Evolutionary conservation across 2,113 vertebrate genomes (phyloP).

Genomic region (Tachysurus vachellii): DNA sequence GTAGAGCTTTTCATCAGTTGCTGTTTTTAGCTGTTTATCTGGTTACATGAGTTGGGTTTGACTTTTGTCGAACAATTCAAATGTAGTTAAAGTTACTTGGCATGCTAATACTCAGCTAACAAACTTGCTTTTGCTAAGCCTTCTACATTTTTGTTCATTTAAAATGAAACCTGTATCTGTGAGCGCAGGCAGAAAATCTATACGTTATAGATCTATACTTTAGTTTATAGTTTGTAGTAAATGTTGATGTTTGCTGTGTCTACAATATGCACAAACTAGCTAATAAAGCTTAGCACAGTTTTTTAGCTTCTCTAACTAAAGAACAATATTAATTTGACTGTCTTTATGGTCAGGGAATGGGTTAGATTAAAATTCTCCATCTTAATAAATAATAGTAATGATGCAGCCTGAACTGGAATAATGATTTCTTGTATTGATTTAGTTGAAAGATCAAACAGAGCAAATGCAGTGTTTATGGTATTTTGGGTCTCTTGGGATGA

Average conservation of each 20-base stretch:
- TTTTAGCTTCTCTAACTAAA: constrained; percentile 29
- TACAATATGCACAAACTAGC: too few species aligned
- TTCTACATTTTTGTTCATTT: neutral
- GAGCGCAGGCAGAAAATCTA: neutral
- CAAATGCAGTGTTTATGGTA: neutral
- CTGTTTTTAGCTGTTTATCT: neutral
- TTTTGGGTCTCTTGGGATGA: neutral
- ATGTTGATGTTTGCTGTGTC: neutral
- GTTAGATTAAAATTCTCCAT: constrained; percentile 26
- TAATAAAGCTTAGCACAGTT: constrained; percentile 2
- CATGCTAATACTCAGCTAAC: neutral
- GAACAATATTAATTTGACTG: constrained; percentile 8
- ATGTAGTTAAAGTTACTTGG: neutral
- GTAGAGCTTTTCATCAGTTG: neutral
- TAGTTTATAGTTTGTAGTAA: neutral
- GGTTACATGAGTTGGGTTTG: too few species aligned
- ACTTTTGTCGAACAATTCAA: too few species aligned
- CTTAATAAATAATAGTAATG: constrained; percentile 21
- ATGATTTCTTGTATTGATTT: constrained; percentile 4
- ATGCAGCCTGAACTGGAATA: neutral
- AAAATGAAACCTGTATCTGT: neutral
- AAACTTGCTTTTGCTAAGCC: neutral
- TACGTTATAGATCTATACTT: neutral
- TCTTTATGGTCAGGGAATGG: constrained; percentile 17
- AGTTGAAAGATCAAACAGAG: constrained; percentile 2